Conservation (phyloP, 2,888 invertebrate genomes). For the Macaria notata region DNA sequence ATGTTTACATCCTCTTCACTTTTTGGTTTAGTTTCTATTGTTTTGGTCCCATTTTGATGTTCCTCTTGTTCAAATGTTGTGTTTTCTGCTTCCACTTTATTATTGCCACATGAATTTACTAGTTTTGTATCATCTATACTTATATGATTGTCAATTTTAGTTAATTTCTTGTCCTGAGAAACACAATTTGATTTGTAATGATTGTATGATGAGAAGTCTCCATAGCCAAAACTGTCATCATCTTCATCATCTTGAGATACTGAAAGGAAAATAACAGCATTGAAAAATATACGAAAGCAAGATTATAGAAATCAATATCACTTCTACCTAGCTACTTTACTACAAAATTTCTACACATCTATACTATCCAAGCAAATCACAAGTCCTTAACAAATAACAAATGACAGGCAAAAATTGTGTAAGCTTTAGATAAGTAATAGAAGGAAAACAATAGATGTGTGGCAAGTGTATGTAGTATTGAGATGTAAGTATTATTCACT, state of each 20-base stretch:
- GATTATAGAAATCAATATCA: too few species aligned
- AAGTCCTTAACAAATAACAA: neutral
- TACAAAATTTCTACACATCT: too few species aligned
- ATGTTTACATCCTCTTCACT: conserved; percentile 53
- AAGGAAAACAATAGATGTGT: too few species aligned
- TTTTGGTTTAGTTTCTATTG: conserved; percentile 41
- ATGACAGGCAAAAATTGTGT: too few species aligned
- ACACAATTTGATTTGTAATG: conserved; percentile 43
- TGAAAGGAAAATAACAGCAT: conserved; percentile 39
- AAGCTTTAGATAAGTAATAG: too few species aligned
- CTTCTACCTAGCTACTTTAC: too few species aligned
- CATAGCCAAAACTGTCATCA: conserved; percentile 61
- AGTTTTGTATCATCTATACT: conserved; percentile 28
- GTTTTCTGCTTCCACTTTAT: conserved; percentile 22
- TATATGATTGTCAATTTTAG: conserved; percentile 5
- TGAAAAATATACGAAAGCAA: too few species aligned
- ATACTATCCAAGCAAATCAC: conserved; percentile 2
- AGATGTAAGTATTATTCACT: too few species aligned
- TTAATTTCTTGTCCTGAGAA: conserved; percentile 25
- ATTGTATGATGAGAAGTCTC: conserved; percentile 57
- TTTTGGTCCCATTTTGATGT: conserved; percentile 26
- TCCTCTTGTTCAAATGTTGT: neutral
- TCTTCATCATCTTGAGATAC: conserved; percentile 75
- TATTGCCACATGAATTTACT: conserved; percentile 29
- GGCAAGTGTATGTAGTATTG: too few species aligned